phyloP scores from a whole-genome alignment of 2,113 vertebrate genomes.

The Campylomormyrus numenius region DNA sequence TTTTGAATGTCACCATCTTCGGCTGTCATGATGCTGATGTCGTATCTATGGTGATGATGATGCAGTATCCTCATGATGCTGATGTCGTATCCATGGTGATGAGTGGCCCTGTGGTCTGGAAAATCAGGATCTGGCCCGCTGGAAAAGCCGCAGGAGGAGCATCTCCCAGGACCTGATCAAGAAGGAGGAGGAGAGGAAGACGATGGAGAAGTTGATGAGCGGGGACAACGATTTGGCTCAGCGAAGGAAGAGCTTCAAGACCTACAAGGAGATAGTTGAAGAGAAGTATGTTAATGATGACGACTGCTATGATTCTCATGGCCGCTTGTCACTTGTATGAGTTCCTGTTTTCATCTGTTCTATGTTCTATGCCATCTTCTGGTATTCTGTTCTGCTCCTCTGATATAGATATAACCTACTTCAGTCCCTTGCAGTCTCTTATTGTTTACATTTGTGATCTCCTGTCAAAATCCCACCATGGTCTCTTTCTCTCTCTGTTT shows the following conservation, averaged over 20 bases:
- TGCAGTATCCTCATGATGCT: not conserved
- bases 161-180: slow-evolving; percentile 94
- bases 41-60: not conserved
- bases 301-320: not conserved
- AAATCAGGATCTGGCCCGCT: slow-evolving; percentile 82
- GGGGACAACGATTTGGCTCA: slow-evolving; percentile 55
- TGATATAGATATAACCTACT: not conserved
- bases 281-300: slow-evolving; percentile 73
- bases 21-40: not conserved
- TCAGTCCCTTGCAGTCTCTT: not conserved
- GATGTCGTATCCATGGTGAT: not conserved
- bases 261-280: slow-evolving; percentile 92
- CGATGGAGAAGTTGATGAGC: slow-evolving; percentile 80
- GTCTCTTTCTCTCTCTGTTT: not conserved
- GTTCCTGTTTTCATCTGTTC: not conserved
- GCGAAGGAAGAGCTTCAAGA: slow-evolving; percentile 93
- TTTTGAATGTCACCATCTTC: not conserved
- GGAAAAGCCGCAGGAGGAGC: slow-evolving; percentile 90
- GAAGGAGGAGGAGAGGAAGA: slow-evolving; percentile 93
- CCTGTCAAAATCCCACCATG: not conserved
- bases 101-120: not conserved
- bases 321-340: not conserved
- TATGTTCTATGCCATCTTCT: not conserved
- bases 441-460: not conserved
- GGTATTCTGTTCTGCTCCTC: not conserved